Evolutionary conservation across 2,113 vertebrate genomes (phyloP).

Genomic region (Theristicus caerulescens): DNA sequence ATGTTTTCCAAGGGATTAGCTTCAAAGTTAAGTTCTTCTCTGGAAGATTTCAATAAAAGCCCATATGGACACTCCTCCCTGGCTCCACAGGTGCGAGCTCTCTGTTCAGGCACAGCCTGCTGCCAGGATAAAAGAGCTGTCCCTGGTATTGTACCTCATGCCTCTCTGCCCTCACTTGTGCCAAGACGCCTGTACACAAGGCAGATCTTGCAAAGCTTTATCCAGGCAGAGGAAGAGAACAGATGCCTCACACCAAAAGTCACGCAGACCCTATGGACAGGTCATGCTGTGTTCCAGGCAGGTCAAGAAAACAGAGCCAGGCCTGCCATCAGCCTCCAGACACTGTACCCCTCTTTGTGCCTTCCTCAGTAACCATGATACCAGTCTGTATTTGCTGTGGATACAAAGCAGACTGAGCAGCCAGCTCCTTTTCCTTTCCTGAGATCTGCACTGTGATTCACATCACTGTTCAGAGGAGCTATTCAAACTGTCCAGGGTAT

Average conservation of each 20-base stretch:
- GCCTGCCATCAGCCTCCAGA: not conserved
- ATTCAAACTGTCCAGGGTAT: rapidly evolving
- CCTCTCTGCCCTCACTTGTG: not conserved
- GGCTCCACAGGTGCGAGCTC: not conserved
- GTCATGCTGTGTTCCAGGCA: not conserved
- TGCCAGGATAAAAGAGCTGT: not conserved
- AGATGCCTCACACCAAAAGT: not conserved
- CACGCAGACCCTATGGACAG: not conserved
- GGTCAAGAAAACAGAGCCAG: not conserved
- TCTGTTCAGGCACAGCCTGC: not conserved
- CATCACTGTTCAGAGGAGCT: not conserved
- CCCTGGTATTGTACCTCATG: not conserved
- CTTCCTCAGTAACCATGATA: not conserved
- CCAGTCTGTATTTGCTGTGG: not conserved
- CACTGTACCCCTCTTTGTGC: not conserved
- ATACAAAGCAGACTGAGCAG: not conserved
- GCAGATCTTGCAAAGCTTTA: not conserved
- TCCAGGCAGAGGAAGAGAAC: not conserved
- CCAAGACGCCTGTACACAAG: not conserved
- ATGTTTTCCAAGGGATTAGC: slow-evolving; percentile 44
- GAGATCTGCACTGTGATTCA: not conserved
- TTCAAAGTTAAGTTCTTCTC: not conserved
- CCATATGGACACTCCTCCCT: not conserved
- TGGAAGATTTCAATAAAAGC: not conserved
- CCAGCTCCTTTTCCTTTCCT: not conserved